phyloP scores from a whole-genome alignment of 2,888 invertebrate species.

The Liposcelis brunnea region DNA sequence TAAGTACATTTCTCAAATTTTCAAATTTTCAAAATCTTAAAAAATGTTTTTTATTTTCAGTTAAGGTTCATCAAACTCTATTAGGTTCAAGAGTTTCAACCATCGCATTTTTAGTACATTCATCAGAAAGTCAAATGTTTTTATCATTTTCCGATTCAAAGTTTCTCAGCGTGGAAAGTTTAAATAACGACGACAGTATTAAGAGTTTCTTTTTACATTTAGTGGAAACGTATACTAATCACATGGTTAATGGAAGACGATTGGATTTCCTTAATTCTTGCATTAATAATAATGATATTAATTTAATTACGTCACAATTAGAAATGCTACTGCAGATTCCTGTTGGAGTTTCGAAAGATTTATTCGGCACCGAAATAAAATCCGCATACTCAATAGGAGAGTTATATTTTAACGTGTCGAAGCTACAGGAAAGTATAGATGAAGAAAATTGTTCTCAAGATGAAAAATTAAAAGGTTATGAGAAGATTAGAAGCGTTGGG shows the following conservation, averaged over 20 bases:
- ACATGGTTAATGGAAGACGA: conserved; percentile 13
- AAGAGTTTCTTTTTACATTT: conserved; percentile 23
- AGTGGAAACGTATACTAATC: conserved; percentile 19
- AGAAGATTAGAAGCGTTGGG: conserved; percentile 41
- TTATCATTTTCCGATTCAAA: conserved; percentile 23
- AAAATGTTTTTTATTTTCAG: conserved; percentile 11
- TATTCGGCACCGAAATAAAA: conserved; percentile 17
- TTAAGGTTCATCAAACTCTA: conserved; percentile 9
- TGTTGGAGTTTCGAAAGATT: conserved; percentile 17
- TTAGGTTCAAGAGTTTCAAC: conserved; percentile 20
- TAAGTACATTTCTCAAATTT: conserved; percentile 15
- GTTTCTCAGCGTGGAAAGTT: conserved; percentile 21
- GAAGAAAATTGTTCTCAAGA: conserved; percentile 10
- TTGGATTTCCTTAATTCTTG: conserved; percentile 18
- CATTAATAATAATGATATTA: conserved; percentile 14
- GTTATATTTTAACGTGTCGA: conserved; percentile 19
- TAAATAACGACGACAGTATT: conserved; percentile 20
- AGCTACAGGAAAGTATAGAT: conserved; percentile 16
- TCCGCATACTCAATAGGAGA: conserved; percentile 17
- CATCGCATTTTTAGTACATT: conserved; percentile 24
- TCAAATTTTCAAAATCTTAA: too few relatives aligned
- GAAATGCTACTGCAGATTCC: conserved; percentile 18
- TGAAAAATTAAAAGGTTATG: conserved; percentile 27
- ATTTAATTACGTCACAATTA: conserved; percentile 15
- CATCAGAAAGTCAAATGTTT: conserved; percentile 22